Conservation (phyloP, 2,888 invertebrate species). For the Seira musarum region DNA sequence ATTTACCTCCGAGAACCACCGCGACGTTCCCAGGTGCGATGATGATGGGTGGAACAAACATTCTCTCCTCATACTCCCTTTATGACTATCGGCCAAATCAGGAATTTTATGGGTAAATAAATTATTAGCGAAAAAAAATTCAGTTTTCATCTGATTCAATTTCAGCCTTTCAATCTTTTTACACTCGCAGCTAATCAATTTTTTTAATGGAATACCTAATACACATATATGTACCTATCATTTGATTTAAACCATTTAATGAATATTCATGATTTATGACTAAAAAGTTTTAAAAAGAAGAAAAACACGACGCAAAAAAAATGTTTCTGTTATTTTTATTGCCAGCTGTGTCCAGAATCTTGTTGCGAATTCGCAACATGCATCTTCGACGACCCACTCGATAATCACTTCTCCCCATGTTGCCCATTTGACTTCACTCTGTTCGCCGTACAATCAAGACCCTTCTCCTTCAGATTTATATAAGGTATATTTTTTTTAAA, state of each 20-base stretch:
- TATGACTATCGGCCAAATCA: conserved; percentile 44
- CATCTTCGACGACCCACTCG: conserved; percentile 41
- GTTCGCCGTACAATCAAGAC: conserved; percentile 62
- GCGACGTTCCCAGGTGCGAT: conserved; percentile 1
- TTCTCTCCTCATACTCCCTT: conserved; percentile 29
- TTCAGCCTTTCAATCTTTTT: no score
- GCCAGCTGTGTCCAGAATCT: conserved; percentile 36
- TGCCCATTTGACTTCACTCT: conserved; percentile 68
- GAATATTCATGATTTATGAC: conserved; percentile 3
- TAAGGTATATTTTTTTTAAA: conserved; percentile 30
- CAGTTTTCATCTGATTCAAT: no score
- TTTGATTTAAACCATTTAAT: not conserved
- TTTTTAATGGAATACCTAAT: no score
- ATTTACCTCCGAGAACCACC: conserved; percentile 21
- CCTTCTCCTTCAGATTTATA: not conserved
- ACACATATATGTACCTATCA: no score
- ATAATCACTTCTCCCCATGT: conserved; percentile 70
- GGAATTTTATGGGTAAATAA: conserved; percentile 46
- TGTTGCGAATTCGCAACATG: conserved; percentile 34
- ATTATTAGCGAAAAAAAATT: not conserved
- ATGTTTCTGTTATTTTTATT: not conserved
- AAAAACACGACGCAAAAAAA: not conserved
- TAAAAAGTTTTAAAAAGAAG: not conserved
- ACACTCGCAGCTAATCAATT: no score
- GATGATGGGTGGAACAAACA: not conserved